Percentiles rank a stretch among this genome's conserved stretches.
Evolutionary conservation across 2,797 vertebrate genomes (phyloP).

Genomic region (Ctenopoma multispine): DNA sequence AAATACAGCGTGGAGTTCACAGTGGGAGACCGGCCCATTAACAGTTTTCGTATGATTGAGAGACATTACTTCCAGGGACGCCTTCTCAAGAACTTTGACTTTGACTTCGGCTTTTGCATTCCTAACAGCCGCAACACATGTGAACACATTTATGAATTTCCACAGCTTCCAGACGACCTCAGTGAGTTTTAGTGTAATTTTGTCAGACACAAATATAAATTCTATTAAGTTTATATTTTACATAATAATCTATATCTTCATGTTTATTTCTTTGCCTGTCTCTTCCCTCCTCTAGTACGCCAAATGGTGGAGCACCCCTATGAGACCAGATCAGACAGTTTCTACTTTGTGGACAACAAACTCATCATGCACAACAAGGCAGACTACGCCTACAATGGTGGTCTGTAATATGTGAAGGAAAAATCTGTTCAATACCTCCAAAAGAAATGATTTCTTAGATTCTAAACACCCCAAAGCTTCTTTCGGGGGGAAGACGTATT

Average conservation of each 20-base stretch:
- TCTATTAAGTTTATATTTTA: background rate
- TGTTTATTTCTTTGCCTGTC: background rate
- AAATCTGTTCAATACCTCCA: conserved; percentile 44
- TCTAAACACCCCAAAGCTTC: conserved; percentile 29
- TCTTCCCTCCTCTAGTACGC: conserved; percentile 83
- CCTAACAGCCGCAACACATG: conserved; percentile 98
- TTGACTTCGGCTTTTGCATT: conserved; percentile 99
- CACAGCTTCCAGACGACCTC: conserved; percentile 95
- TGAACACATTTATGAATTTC: conserved; percentile 99
- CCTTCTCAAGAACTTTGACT: conserved; percentile 98
- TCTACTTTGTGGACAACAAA: conserved; percentile 99
- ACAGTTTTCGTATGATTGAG: conserved; percentile 98
- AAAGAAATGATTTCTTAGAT: conserved; percentile 37
- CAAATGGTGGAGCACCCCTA: conserved; percentile 97
- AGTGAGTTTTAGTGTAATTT: conserved; percentile 85
- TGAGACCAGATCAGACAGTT: conserved; percentile 98
- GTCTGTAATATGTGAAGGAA: conserved; percentile 83
- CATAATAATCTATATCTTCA: background rate
- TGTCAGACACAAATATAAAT: background rate
- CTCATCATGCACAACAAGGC: conserved; percentile 99
- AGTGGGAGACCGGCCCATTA: conserved; percentile 94
- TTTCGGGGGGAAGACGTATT: conserved; percentile 45
- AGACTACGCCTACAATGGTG: conserved; percentile 98
- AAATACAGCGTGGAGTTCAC: conserved; percentile 95
- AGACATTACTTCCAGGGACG: conserved; percentile 97